phyloP scores from a whole-genome alignment of 1,140 invertebrate genomes.

The Ceratoteleas bidentatus region DNA sequence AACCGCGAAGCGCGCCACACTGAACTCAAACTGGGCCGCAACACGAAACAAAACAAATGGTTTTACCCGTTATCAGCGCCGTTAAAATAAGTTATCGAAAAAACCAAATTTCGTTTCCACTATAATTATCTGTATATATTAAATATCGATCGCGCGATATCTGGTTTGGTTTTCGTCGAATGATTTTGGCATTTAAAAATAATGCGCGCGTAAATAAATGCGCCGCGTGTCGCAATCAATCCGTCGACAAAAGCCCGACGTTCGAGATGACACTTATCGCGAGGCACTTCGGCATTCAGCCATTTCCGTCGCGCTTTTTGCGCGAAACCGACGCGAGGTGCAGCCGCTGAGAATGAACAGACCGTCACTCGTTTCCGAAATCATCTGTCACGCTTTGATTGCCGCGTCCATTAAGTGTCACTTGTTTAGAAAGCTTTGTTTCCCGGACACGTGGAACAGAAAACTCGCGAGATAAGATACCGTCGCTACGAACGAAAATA shows the following conservation, averaged over 20 bases:
- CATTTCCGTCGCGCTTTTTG: neutral
- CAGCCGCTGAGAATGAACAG: neutral
- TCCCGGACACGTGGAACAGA: no score
- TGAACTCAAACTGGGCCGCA: conserved; percentile 14
- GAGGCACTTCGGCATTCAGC: conserved; percentile 4
- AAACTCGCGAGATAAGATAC: no score
- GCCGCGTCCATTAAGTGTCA: no score
- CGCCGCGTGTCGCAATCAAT: neutral
- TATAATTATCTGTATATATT: no score
- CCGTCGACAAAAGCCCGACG: neutral
- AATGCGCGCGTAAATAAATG: conserved; percentile 13
- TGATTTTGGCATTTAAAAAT: conserved; percentile 32
- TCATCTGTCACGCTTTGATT: neutral
- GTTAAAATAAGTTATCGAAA: conserved; percentile 23
- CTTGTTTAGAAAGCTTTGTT: no score
- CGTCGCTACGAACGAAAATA: no score
- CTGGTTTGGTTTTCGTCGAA: conserved; percentile 18
- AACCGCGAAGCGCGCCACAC: neutral
- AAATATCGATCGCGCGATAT: conserved; percentile 27
- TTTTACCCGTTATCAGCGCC: conserved; percentile 16
- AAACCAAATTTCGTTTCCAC: conserved; percentile 22
- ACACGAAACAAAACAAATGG: conserved; percentile 34
- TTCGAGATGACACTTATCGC: neutral
- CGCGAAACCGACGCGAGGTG: neutral
- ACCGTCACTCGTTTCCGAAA: neutral